Evolutionary conservation across 2,888 invertebrate genomes (phyloP).

Genomic region (Phortica okadai): DNA sequence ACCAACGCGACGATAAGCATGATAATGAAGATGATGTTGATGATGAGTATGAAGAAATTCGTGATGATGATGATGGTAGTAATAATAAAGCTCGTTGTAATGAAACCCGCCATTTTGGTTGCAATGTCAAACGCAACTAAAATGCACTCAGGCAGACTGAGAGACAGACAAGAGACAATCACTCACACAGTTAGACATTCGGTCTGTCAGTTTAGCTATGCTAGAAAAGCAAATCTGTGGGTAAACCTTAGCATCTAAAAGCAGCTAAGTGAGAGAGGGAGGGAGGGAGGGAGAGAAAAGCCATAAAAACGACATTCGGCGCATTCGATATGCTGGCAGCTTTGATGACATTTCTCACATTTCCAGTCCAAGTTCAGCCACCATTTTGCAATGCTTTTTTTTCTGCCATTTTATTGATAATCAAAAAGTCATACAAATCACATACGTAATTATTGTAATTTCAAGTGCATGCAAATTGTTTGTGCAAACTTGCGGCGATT

Average conservation of each 20-base stretch:
- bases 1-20: neutral
- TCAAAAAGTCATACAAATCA: conserved; percentile 40
- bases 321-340: neutral
- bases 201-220: neutral
- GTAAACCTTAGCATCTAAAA: neutral
- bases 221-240: conserved; percentile 4
- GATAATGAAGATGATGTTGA: neutral
- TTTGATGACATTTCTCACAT: neutral
- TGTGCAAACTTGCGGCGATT: conserved; percentile 57
- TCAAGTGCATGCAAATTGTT: conserved; percentile 72
- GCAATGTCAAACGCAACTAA: no score
- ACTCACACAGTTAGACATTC: neutral
- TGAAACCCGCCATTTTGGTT: no score
- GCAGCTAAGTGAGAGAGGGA: neutral
- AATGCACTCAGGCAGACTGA: neutral
- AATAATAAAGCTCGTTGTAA: neutral
- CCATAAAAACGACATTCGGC: neutral
- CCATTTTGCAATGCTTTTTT: neutral
- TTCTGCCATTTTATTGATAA: conserved; percentile 20
- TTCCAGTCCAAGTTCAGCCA: neutral
- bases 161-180: neutral
- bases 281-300: neutral
- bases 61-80: no score
- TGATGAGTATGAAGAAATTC: neutral
- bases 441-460: conserved; percentile 50